Evolutionary conservation across 2,888 invertebrate genomes (phyloP).

Genomic region (Agrotis clavis): DNA sequence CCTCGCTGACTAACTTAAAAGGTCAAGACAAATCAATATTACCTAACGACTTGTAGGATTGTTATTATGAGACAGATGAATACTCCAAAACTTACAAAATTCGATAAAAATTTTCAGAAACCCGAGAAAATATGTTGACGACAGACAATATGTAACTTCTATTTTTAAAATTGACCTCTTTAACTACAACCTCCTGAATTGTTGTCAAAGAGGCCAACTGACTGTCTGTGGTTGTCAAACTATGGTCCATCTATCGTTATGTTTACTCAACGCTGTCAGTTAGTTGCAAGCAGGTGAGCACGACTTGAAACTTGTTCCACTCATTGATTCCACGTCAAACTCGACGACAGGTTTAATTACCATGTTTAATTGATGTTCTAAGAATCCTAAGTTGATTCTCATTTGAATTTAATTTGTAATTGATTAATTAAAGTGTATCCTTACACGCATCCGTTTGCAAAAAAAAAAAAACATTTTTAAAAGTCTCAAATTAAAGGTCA

Average conservation of each 20-base stretch:
- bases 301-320: conserved; percentile 46
- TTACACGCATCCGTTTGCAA: conserved; percentile 12
- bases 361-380: conserved; percentile 45
- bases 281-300: conserved; percentile 23
- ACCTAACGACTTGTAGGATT: not conserved
- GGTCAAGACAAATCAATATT: not conserved
- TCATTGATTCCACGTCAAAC: conserved; percentile 38
- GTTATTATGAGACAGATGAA: no score
- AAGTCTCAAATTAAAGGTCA: not conserved
- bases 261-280: conserved; percentile 36
- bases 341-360: conserved; percentile 47
- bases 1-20: not conserved
- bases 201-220: not conserved
- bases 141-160: not conserved
- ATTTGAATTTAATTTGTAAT: conserved; percentile 50
- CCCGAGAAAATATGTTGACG: not conserved
- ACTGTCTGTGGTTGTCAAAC: not conserved
- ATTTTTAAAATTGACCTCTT: conserved; percentile 1
- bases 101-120: not conserved
- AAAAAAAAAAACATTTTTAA: conserved; percentile 10
- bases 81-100: not conserved
- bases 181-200: not conserved
- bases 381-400: conserved; percentile 24
- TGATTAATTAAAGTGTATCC: conserved; percentile 11
- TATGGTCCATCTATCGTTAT: conserved; percentile 23